Evolutionary conservation across 2,888 invertebrate genomes (phyloP), one percentile per base, ranked within the genome.

Genomic region (Orchesella flavescens): DNA sequence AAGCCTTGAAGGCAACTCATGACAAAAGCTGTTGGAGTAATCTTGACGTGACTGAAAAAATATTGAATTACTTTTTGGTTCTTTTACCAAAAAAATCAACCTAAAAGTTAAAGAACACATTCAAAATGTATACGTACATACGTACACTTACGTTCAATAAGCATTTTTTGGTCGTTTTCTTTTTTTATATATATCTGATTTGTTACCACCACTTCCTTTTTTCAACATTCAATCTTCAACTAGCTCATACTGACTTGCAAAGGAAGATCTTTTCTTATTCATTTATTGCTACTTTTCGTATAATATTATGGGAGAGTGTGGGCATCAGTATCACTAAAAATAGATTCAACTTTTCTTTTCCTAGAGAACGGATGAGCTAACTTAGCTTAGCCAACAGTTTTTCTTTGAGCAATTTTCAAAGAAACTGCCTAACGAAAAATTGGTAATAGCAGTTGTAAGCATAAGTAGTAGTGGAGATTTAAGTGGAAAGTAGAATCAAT

Each of bases 311-410:
- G 65, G 66, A 66, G 66, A 66, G 68, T 69, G 44, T 69, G 69
- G 68, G 65, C 81, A 81, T 81, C 81, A 81, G 46, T 72, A 75
- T 81, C 81, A 69, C 63, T 79, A 74, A 81, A 81, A 74, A 81
- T 81, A 72, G 66, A 73, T 80, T 80, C 65, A 71, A 80, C 73
- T 80, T 72, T 72, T 65, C 63, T 53, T 34, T 74, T 49, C 80
- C 57, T 68, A 19, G 69, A 75, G 68, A 80, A 71, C 61, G 81
- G 81, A 81, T 68, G 74, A 81, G 74, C 81, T 81, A 68, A 75
- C 74, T 74, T 80, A 80, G 80, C 80, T 81, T 81, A 75, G 81
- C 81, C 81, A 81, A 81, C 75, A 80, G 69, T 81, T 81, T 34
- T 81, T 81, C 74, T 81, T 81, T 68, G 61, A 81, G 81, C 74